Percentiles rank a stretch among this genome's conserved stretches.
These are phyloP conservation scores for Drosophila mulleri DNA, from an alignment of 2,888 invertebrate genomes.

Conservation along the genomic window DNA sequence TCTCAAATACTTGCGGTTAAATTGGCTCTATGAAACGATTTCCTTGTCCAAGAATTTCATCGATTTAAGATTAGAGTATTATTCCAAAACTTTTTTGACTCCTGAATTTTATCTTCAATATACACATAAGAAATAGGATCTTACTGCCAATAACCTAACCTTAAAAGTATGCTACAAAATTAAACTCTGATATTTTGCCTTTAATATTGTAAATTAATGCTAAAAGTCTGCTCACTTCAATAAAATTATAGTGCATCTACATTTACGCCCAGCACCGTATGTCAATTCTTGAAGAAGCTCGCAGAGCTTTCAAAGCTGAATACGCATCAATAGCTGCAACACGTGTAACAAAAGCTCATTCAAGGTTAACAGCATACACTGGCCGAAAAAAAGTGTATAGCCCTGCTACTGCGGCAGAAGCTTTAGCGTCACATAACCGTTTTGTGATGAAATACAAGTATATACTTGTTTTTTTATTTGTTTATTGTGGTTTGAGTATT, in stretches of 20 bases:
- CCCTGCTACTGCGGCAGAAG: neutral
- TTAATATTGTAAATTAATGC: neutral
- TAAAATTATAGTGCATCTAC: neutral
- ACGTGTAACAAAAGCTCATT: constrained; percentile 23
- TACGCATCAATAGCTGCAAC: constrained; percentile 2
- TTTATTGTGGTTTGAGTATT: neutral
- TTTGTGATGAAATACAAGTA: constrained; percentile 1
- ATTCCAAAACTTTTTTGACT: too few relatives aligned
- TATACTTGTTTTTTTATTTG: neutral
- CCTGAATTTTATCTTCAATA: too few relatives aligned
- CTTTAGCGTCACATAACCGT: neutral
- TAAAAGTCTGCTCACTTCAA: neutral
- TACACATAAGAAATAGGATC: neutral
- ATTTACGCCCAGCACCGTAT: constrained; percentile 17
- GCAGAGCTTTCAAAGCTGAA: constrained; percentile 25
- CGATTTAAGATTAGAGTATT: too few relatives aligned
- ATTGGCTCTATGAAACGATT: neutral
- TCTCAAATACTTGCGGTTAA: too few relatives aligned
- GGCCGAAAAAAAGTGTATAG: constrained; percentile 13
- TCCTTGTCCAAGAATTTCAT: too few relatives aligned
- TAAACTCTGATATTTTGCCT: neutral
- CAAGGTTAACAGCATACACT: constrained; percentile 25
- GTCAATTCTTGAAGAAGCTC: neutral
- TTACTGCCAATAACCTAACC: neutral
- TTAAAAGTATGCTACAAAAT: constrained; percentile 10